Base-by-base conservation (phyloP, 2,113 vertebrate species). In the Siniperca chuatsi region DNA sequence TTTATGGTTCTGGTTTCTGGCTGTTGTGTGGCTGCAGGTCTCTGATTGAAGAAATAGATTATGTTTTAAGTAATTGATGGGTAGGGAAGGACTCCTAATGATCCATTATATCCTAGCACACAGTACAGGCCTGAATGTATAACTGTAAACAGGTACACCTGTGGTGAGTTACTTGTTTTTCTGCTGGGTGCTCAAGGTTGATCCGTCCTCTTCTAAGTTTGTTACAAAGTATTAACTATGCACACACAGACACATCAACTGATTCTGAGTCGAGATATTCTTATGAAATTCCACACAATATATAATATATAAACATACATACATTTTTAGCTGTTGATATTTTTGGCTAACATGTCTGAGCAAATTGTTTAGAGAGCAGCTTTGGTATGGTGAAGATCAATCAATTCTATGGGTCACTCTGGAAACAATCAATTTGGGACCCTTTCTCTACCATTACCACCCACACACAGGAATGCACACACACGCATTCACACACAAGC, bases 361-460 rank as follows among this genome's bases (percentile, higher is more conserved):
- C 73, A 80, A 79, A 81, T 25, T 73, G 75, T 75, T 85, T 35
- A 72, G 46, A 84, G 73, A 37, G 82, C 50, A 83, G 88, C 85
- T 87, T 83, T 86, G 81, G 42, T 55, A 35, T 75, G 68, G 86
- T 64, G 85, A 87, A 29, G 92, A 87, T 89, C 88, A 84, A 94
- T 94, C 87, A 89, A 70, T 88, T 79, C 80, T 52, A 50, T 48
- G 54, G 77, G 84, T 91, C 92, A 88, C 74, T 90, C 82, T 86
- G 91, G 86, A 87, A 90, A 87, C 81, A 90, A 95, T 95, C 92
- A 84, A 94, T 95, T 74, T 78, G 55, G 29, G 76, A 87, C 71
- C 87, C 79, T 84, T 79, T 90, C 77, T 81, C 85, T 76, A 4
- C 74, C 83, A 68, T 88, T 72, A 87, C 71, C 79, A 82, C 81